These are phyloP conservation scores for Nyctibius bracteatus DNA, from an alignment of 2,113 vertebrate genomes.

Conservation along the genomic window DNA sequence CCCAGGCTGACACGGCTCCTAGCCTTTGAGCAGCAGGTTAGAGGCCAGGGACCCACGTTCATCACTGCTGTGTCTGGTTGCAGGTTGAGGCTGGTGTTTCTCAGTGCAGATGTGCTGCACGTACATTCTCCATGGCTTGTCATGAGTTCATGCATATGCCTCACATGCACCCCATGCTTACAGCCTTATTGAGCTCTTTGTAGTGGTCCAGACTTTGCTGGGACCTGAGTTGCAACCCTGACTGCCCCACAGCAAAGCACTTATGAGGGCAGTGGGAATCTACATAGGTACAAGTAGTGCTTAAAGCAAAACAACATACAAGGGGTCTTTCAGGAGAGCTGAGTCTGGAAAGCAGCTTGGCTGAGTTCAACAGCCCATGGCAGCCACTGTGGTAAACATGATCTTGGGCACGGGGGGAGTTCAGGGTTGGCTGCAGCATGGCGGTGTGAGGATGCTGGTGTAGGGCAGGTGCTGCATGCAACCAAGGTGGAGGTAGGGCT, in stretches of 20 bases:
- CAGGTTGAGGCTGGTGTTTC: not conserved
- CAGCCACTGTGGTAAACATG: not conserved
- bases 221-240: not conserved
- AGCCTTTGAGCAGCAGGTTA: not conserved
- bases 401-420: not conserved
- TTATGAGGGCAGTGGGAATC: not conserved
- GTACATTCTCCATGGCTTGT: rapidly evolving
- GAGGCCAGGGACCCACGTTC: not conserved
- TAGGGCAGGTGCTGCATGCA: not conserved
- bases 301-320: not conserved
- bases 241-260: not conserved
- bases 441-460: rapidly evolving
- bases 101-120: not conserved
- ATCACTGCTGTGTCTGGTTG: not conserved
- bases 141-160: no score
- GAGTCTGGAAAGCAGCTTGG: not conserved
- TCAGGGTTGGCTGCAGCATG: not conserved
- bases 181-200: not conserved
- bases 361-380: not conserved
- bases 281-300: not conserved
- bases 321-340: not conserved
- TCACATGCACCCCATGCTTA: not conserved
- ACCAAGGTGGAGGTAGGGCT: not conserved
- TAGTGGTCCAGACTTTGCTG: not conserved
- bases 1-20: not conserved